Percentiles rank a stretch among this genome's conserved stretches.
phyloP scores from a whole-genome alignment of 2,888 invertebrate genomes.

The Biston stratarius region DNA sequence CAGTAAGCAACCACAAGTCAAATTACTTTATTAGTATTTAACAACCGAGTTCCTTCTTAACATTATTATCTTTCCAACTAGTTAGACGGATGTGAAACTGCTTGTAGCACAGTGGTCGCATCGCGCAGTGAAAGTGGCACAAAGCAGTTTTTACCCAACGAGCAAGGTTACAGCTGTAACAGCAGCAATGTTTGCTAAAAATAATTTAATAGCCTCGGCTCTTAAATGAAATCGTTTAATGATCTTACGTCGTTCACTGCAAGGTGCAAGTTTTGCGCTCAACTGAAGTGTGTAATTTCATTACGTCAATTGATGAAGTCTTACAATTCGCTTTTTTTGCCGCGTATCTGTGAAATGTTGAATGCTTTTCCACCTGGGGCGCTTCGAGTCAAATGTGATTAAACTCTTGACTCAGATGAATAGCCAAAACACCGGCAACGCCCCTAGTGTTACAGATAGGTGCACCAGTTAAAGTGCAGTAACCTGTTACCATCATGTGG shows the following conservation, averaged over 20 bases:
- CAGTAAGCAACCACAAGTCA: conserved; percentile 2
- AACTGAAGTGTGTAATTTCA: too few relatives aligned
- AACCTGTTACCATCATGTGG: too few relatives aligned
- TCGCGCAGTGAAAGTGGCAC: conserved; percentile 40
- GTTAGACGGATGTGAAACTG: conserved; percentile 28
- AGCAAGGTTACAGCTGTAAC: conserved; percentile 32
- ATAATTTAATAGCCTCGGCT: conserved; percentile 10
- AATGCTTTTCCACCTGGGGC: too few relatives aligned
- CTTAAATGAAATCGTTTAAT: conserved; percentile 7
- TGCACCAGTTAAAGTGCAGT: too few relatives aligned
- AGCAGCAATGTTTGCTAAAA: conserved; percentile 27
- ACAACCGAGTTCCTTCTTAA: conserved; percentile 13
- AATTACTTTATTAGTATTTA: conserved; percentile 17
- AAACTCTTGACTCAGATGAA: too few relatives aligned
- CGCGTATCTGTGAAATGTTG: too few relatives aligned
- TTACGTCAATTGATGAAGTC: too few relatives aligned
- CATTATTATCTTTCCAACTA: conserved; percentile 22
- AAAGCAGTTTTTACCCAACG: conserved; percentile 34
- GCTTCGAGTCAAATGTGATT: too few relatives aligned
- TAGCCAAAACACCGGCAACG: too few relatives aligned
- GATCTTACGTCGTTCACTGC: not conserved
- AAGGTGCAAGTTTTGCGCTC: not conserved
- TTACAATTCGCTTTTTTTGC: too few relatives aligned
- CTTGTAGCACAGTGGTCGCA: conserved; percentile 29
- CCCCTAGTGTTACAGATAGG: too few relatives aligned